Percentiles rank a stretch among this genome's conserved stretches.
Conservation (phyloP, 1,140 invertebrate species). For the Drosophila kikkawai region DNA sequence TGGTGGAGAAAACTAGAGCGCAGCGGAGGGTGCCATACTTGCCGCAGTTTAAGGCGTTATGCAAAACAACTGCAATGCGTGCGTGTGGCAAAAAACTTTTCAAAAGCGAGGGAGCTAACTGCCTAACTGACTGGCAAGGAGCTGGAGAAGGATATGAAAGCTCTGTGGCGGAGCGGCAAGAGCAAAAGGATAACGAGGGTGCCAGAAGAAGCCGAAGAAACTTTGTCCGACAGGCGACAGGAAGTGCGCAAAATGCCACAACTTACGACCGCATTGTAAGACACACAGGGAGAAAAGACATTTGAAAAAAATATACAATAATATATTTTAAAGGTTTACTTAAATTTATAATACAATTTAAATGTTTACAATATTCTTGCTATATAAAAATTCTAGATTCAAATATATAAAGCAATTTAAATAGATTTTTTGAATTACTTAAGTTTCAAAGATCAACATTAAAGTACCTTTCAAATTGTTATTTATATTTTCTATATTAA, state of each 20-base stretch:
- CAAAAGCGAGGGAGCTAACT: slow-evolving; percentile 47
- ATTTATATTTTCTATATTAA: background rate
- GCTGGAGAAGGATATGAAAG: slow-evolving; percentile 27
- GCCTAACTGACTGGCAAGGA: slow-evolving; percentile 6
- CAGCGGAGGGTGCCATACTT: slow-evolving; percentile 18
- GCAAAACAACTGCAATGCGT: slow-evolving; percentile 81
- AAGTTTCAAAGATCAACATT: background rate
- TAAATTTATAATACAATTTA: background rate
- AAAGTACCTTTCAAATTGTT: background rate
- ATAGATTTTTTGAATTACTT: background rate
- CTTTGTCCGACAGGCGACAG: slow-evolving; percentile 74
- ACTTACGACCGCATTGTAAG: slow-evolving; percentile 59
- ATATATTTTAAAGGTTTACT: background rate
- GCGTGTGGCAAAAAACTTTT: slow-evolving; percentile 66
- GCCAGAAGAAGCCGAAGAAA: slow-evolving; percentile 50
- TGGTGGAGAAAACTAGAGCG: slow-evolving; percentile 54
- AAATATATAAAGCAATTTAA: background rate
- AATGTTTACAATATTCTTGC: background rate
- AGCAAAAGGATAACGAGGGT: slow-evolving; percentile 16
- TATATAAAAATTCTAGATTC: too few relatives aligned
- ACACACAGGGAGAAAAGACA: background rate
- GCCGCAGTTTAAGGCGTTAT: slow-evolving; percentile 48
- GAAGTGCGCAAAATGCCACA: slow-evolving; percentile 83
- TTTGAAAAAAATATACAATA: too few relatives aligned
- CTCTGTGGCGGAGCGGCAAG: slow-evolving; percentile 1